Evolutionary conservation across 2,888 invertebrate species (phyloP).

Genomic region (Apantesis nais): DNA sequence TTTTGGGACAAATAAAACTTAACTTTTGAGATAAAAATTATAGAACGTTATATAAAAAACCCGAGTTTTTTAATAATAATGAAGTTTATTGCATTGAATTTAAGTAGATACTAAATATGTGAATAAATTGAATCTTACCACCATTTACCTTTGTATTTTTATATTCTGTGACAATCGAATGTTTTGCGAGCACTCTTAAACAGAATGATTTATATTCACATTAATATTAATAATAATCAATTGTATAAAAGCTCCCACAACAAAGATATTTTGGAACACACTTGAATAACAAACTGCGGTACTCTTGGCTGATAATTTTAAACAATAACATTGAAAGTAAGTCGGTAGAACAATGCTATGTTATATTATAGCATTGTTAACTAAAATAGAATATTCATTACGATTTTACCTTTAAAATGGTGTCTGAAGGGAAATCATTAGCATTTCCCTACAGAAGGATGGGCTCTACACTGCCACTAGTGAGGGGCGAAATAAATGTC

Average conservation of each 20-base stretch:
- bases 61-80: no score
- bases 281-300: constrained; percentile 9
- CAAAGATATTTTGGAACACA: neutral
- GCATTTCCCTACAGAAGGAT: constrained; percentile 77
- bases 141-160: no score
- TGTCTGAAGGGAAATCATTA: constrained; percentile 77
- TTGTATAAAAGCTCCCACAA: neutral
- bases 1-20: no score
- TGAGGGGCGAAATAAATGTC: constrained; percentile 41
- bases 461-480: constrained; percentile 60
- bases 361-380: constrained; percentile 30
- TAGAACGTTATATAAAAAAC: no score
- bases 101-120: no score
- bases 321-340: constrained; percentile 42
- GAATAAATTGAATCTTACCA: no score
- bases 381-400: constrained; percentile 68
- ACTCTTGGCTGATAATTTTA: constrained; percentile 17
- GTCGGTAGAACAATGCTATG: constrained; percentile 38
- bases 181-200: neutral
- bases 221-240: neutral
- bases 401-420: constrained; percentile 70
- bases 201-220: neutral
- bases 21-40: no score
- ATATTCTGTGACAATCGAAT: no score
- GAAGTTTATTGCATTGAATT: no score